Evolutionary conservation across 2,888 invertebrate species (phyloP), one percentile per base, ranked within the genome.

Genomic region (Galeruca laticollis): DNA sequence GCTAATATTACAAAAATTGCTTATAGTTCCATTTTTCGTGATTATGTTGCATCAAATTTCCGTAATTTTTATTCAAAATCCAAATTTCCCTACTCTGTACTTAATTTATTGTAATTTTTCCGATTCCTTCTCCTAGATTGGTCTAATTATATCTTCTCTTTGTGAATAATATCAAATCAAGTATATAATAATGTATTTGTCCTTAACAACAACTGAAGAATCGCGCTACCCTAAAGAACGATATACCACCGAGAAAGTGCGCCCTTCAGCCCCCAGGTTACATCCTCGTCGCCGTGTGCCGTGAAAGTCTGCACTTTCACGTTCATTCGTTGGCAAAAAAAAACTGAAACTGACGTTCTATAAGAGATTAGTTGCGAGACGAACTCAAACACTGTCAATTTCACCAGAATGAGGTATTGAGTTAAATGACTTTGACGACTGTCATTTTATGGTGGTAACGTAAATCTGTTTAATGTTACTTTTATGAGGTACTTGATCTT

Each of bases 271-370:
- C n/a, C n/a, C 15, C 15, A n/a, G 5, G 15, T 43, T 43, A 43
- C 43, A 56, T 15, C n/a, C 61, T 61, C 68, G 68, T 69, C 54
- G 70, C 68, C 62, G 60, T 71, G 68, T 68, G 71, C 68, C 63
- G 75, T 74, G 73, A 72, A 75, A 74, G 72, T 74, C 76, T 69
- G 74, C 75, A 78, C 77, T 78, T 79, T 79, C 77, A 71, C 77
- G 75, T 75, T 76, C 77, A 72, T 64, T 73, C 66, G 69, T 70
- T 64, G 60, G 73, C 74, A 75, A 78, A 79, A 79, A 47, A 79
- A 79, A 79, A 77, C 74, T 72, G 69, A 71, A 75, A 64, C 72
- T 72, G 76, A 72, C 78, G 73, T 77, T 79, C 77, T 75, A 76
- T 74, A 75, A 76, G 73, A 77, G 76, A 76, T 77, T 75, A 75